phyloP scores from a whole-genome alignment of 2,888 invertebrate genomes.

The Branchipolynoe longqiensis region DNA sequence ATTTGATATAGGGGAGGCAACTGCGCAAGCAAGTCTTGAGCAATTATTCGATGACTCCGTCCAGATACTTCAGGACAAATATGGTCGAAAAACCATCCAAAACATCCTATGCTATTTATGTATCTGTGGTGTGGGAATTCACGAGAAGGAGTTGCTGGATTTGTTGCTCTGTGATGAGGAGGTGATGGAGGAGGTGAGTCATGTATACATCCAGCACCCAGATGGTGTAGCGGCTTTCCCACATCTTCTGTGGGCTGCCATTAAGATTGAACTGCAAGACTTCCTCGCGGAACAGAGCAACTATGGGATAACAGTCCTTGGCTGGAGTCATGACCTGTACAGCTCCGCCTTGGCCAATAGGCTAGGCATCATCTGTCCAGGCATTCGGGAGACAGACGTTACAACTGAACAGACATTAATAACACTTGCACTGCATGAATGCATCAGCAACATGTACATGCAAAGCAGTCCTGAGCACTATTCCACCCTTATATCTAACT shows the following conservation, averaged over 20 bases:
- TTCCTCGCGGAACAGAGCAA: conserved; percentile 58
- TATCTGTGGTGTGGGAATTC: conserved; percentile 60
- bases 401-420: conserved; percentile 61
- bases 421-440: conserved; percentile 64
- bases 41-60: conserved; percentile 16
- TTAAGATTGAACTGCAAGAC: conserved; percentile 57
- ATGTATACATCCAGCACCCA: background rate
- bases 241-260: conserved; percentile 41
- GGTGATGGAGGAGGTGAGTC: conserved; percentile 58
- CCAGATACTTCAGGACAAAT: conserved; percentile 54
- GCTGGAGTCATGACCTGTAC: conserved; percentile 59
- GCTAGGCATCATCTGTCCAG: conserved; percentile 63
- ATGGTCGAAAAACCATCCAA: conserved; percentile 58
- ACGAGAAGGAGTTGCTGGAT: conserved; percentile 62
- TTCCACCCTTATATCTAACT: background rate
- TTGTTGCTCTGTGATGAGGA: conserved; percentile 62
- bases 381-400: conserved; percentile 60
- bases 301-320: conserved; percentile 60
- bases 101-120: conserved; percentile 60
- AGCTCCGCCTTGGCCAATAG: background rate
- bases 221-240: conserved; percentile 57
- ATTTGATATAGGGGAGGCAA: background rate
- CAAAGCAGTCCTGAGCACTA: background rate
- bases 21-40: background rate
- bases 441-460: conserved; percentile 62